Evolutionary conservation across 1,140 invertebrate species (phyloP), one percentile per base, ranked within the genome.

Genomic region (Scaptomyza graminum): DNA sequence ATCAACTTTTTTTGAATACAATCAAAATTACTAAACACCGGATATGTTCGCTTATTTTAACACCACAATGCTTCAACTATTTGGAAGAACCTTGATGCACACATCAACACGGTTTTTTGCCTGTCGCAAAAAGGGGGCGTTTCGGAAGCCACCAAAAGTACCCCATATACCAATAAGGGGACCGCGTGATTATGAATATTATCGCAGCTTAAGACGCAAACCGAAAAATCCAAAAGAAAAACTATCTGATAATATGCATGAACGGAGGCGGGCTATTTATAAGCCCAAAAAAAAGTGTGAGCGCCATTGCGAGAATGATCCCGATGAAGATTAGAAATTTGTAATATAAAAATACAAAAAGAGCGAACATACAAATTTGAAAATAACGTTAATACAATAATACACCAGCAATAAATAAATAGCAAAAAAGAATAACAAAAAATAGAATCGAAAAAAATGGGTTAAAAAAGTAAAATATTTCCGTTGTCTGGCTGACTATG

Each of bases 151-250:
- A 7, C 61, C 43, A 7, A 66, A 57, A 5, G 0, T 78, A 9
- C 70, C 65, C 0, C 43, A 52, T 16, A 9, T 65, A 5, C 70
- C 75, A 1, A 66, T 66, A 7, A 74, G 65, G 4, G 66, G 75
- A 5, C 65, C 70, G 3, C 52, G 63, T 11, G 73, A 78, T 8
- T 74, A 16, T 44, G 62, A 78, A 13, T 67, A 78, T 9, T 66
- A 59, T 37, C 67, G 59, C 18, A 13, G 57, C 0, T 15, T 79
- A 6, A 62, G 43, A 12, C 65, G 57, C 0, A 66, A 70, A 16
- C 3, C 55, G 16, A 39, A 43, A 63, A 59, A 18, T 18, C 11
- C 50, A 16, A 22, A 34, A 41, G 54, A 37, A 11, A 57, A 64
- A 37, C 12, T 3, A 3, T 5, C 8, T 11, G 39, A 51, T 13